A percentile compares a stretch with the other conserved stretches of the same genome.
These are phyloP conservation scores for Anolis carolinensis DNA, from an alignment of 2,113 vertebrate species.

Conservation along the genomic window DNA sequence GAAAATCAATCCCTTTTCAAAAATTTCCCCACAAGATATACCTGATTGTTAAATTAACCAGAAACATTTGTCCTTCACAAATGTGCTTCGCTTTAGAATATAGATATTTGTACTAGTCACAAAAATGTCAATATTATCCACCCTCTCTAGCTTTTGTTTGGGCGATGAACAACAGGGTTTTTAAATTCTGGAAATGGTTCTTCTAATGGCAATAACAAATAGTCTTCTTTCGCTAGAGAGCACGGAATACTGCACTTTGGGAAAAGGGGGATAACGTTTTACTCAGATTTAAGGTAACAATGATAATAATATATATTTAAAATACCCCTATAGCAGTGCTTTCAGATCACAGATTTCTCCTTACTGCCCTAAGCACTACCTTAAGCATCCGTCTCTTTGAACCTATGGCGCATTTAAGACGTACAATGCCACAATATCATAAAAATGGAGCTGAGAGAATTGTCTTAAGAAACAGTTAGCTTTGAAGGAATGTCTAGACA, in stretches of 20 bases:
- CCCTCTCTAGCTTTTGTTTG: conserved; percentile 34
- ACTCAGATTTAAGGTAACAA: conserved; percentile 48
- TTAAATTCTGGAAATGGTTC: conserved; percentile 32
- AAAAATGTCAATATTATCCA: not conserved
- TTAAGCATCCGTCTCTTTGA: conserved; percentile 66
- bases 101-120: not conserved
- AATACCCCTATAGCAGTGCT: conserved; percentile 32
- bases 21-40: conserved; percentile 22
- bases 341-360: conserved; percentile 63
- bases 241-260: not conserved
- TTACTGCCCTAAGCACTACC: conserved; percentile 63
- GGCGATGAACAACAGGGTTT: conserved; percentile 26
- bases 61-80: not conserved
- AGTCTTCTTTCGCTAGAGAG: conserved; percentile 44
- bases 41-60: conserved; percentile 61
- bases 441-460: conserved; percentile 71
- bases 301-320: conserved; percentile 19
- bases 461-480: conserved; percentile 71
- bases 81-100: conserved; percentile 1
- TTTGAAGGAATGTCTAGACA: conserved; percentile 79
- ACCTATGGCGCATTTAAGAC: conserved; percentile 72
- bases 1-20: conserved; percentile 26
- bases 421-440: conserved; percentile 67
- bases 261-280: conserved; percentile 28
- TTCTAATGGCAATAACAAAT: conserved; percentile 55